Evolutionary conservation across 2,888 invertebrate genomes (phyloP), one percentile per base, ranked within the genome.

Genomic region (Dolichopus griseipennis): DNA sequence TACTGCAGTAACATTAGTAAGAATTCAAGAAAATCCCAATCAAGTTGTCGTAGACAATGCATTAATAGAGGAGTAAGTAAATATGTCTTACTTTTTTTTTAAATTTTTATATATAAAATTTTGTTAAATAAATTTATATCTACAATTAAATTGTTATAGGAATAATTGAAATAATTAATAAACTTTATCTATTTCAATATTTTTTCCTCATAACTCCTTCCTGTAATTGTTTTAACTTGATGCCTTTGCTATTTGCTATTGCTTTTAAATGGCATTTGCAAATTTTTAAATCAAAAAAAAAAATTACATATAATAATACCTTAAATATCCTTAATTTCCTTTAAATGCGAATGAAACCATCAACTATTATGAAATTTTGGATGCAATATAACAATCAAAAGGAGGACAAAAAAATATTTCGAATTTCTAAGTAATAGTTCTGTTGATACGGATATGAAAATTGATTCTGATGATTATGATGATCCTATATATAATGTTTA

Each of bases 1-100:
- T 74, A 93, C 94, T 1, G 92, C 92, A 1, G 92, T 93, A 0
- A 90, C 89, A 0, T 81, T 95, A 10, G 84, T 88, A 1, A 88
- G 87, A 77, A 76, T 84, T 8, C 82, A 83, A 67, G 86, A 87
- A 74, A 78, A 80, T 22, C 79, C 79, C 66, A 72, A 72, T 22
- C 78, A 81, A 70, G 75, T 74, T 33, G 76, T 77, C 21, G 73
- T 78, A 1, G 85, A 85, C 68, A 82, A 78, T 71, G 77, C 80
- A 10, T 77, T 82, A 12, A 78, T 82, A 66, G 87, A 88, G 76
- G 88, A 88, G 88, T 88, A 81, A 87, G 88, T 87, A 74, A 70
- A 67, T 52, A 43, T 67, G 34, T 4, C 27, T 27, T 4, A 4
- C 27, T 27, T 27, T n/a, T n/a, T n/a, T n/a, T n/a, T 63, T 22